Evolutionary conservation across 1,140 invertebrate species (phyloP), one percentile per base, ranked within the genome.

Genomic region (Mactra quadrangularis): DNA sequence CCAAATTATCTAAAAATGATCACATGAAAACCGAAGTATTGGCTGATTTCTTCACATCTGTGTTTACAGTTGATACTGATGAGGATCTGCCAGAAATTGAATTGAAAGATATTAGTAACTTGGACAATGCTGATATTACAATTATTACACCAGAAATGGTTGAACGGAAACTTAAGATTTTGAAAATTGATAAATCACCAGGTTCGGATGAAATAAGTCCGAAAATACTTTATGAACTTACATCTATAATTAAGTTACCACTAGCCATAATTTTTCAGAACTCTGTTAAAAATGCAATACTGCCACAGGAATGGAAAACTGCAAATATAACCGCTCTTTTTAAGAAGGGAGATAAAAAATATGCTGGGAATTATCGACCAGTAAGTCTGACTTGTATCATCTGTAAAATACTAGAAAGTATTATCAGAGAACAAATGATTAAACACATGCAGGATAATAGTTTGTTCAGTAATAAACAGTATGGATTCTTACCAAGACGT

Each of bases 111-210:
- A 3, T 52, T 71, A 9, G 53, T 47, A 6, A 2, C 2, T 17
- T 9, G 41, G 3, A 68, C 25, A 35, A 22, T 38, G 6, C 13
- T n/a, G n/a, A n/a, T n/a, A n/a, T n/a, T n/a, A n/a, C n/a, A n/a
- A n/a, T n/a, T n/a, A n/a, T n/a, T n/a, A n/a, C n/a, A n/a, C n/a
- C n/a, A n/a, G n/a, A n/a, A n/a, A n/a, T n/a, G n/a, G n/a, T n/a
- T n/a, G n/a, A n/a, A 35, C 35, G 41, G 7, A 35, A 13, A 6
- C n/a, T 50, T 15, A 22, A 75, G n/a, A 35, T 7, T 2, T 25
- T 75, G 9, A 57, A 22, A n/a, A 72, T 55, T 4, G n/a, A 55
- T 55, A 55, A 72, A 72, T 55, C 47, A 19, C 70, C 70, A 72
- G 52, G 45, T 55, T 25, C 70, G 31, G 53, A 57, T 75, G 38